These are phyloP conservation scores for Eurois occulta DNA, from an alignment of 2,888 invertebrate species.

Conservation along the genomic window DNA sequence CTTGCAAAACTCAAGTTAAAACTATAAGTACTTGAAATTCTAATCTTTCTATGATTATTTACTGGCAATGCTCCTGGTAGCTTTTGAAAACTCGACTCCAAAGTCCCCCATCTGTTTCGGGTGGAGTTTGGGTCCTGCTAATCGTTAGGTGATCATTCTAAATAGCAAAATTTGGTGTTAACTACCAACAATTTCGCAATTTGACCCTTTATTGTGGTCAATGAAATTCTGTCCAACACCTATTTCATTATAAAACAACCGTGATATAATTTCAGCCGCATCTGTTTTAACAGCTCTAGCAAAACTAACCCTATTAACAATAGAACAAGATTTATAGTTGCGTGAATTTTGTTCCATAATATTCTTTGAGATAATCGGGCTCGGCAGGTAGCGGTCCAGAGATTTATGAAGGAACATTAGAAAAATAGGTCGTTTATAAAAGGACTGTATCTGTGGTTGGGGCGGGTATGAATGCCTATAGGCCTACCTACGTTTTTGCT, in stretches of 20 bases:
- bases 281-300: background rate
- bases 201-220: constrained; percentile 35
- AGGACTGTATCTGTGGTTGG: background rate
- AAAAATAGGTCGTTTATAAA: constrained; percentile 41
- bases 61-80: constrained; percentile 22
- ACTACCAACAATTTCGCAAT: constrained; percentile 38
- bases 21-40: constrained; percentile 9
- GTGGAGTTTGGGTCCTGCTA: constrained; percentile 10
- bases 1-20: background rate
- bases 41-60: constrained; percentile 1
- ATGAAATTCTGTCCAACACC: constrained; percentile 18
- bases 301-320: constrained; percentile 1
- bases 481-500: background rate
- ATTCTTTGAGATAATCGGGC: constrained; percentile 31
- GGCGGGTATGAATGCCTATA: background rate
- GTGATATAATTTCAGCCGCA: constrained; percentile 3
- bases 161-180: constrained; percentile 38
- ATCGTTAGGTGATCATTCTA: constrained; percentile 30
- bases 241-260: constrained; percentile 15
- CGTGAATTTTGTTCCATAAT: background rate
- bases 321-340: background rate
- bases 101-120: constrained; percentile 9
- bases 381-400: constrained; percentile 34
- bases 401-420: constrained; percentile 39
- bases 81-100: background rate